A percentile compares a stretch with the other conserved stretches of the same genome.
Conservation (phyloP, 2,113 vertebrate genomes). For the Prunella himalayana region DNA sequence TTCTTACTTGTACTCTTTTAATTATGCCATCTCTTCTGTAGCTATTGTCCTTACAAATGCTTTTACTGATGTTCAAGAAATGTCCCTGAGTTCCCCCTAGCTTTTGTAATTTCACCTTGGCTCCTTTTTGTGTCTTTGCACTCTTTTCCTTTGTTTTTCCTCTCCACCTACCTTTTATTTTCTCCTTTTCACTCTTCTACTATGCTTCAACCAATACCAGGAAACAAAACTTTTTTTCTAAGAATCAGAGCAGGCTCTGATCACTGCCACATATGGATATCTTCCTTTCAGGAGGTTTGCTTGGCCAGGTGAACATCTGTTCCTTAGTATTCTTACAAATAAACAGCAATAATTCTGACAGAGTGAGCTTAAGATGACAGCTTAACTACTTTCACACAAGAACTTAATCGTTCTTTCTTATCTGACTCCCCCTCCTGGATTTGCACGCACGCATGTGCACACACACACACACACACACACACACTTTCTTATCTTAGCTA, state of each 20-base stretch:
- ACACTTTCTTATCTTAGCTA: slow-evolving; percentile 2
- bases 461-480: neutral
- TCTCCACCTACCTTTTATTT: slow-evolving; percentile 1
- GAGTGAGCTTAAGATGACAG: slow-evolving; percentile 68
- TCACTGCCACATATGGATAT: slow-evolving; percentile 64
- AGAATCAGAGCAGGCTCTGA: slow-evolving; percentile 53
- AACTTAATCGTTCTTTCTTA: slow-evolving; percentile 61
- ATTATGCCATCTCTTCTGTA: neutral
- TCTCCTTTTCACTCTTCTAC: neutral
- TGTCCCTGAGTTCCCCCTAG: slow-evolving; percentile 5
- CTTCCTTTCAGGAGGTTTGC: slow-evolving; percentile 65
- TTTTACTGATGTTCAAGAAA: slow-evolving; percentile 10
- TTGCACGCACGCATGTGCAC: neutral
- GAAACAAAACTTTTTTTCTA: slow-evolving; percentile 62
- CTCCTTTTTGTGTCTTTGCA: neutral
- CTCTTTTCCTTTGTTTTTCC: neutral
- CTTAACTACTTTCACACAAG: slow-evolving; percentile 57
- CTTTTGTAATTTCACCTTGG: slow-evolving; percentile 30
- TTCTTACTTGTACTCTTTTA: slow-evolving; percentile 12
- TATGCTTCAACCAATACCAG: slow-evolving; percentile 35
- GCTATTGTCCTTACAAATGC: neutral
- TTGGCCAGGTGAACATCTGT: slow-evolving; percentile 78
- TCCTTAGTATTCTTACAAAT: slow-evolving; percentile 63
- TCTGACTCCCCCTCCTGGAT: slow-evolving; percentile 55
- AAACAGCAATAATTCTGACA: slow-evolving; percentile 68